Conservation (phyloP, 2,113 vertebrate genomes). For the Nansenia antarctica region DNA sequence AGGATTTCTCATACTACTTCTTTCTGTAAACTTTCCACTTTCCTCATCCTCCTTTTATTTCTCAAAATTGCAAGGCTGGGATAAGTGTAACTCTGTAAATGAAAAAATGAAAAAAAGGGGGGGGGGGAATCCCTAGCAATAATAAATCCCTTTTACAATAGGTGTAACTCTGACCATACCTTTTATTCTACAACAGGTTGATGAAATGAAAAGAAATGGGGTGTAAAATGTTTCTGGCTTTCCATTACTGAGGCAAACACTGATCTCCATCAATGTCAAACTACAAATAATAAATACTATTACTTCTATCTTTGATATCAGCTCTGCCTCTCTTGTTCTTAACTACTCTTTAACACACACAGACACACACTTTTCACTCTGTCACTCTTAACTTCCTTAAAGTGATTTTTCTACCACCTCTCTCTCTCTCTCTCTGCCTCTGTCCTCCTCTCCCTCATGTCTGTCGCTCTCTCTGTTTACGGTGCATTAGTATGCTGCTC, state of each 20-base stretch:
- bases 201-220: too few relatives aligned
- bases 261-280: background rate
- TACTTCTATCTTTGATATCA: background rate
- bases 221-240: too few relatives aligned
- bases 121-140: too few relatives aligned
- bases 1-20: background rate
- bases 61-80: too few relatives aligned
- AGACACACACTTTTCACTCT: background rate
- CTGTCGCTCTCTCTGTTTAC: background rate
- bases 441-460: background rate
- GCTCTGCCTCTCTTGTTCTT: background rate
- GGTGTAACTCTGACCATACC: too few relatives aligned
- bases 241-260: too few relatives aligned
- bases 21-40: background rate
- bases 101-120: too few relatives aligned
- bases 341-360: too few relatives aligned
- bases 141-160: too few relatives aligned
- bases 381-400: background rate
- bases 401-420: background rate
- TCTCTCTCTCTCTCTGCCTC: background rate
- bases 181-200: too few relatives aligned
- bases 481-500: conserved; percentile 14
- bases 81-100: background rate
- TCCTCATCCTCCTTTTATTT: background rate
- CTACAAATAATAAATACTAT: background rate